phyloP scores from a whole-genome alignment of 2,797 vertebrate genomes.

The Emys orbicularis region DNA sequence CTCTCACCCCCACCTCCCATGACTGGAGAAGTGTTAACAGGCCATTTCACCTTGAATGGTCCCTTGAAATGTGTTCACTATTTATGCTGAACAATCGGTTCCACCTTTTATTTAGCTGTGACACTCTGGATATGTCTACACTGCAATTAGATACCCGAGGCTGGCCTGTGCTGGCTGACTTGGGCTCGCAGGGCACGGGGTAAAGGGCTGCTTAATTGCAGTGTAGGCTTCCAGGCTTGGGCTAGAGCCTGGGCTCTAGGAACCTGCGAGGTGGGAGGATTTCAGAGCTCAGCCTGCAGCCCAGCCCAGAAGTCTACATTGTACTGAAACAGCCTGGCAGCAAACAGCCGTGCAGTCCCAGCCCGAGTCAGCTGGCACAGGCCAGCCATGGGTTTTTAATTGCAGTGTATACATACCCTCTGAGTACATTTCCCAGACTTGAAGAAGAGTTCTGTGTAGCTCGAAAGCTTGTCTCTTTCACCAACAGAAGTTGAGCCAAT shows the following conservation, averaged over 20 bases:
- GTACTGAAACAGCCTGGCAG: too few relatives aligned
- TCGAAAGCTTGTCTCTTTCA: background rate
- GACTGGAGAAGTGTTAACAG: too few relatives aligned
- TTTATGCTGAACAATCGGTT: too few relatives aligned
- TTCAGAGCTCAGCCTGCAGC: background rate
- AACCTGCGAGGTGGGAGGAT: background rate
- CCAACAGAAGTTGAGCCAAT: background rate
- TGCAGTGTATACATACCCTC: background rate
- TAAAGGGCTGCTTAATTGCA: background rate
- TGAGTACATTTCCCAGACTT: background rate
- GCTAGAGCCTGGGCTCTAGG: background rate
- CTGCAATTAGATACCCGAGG: background rate
- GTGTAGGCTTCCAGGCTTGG: background rate
- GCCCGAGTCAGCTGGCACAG: background rate
- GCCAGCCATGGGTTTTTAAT: background rate
- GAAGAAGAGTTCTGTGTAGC: background rate
- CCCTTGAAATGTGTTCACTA: too few relatives aligned
- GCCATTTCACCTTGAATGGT: too few relatives aligned
- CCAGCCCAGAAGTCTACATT: background rate
- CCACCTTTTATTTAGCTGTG: too few relatives aligned
- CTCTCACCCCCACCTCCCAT: too few relatives aligned
- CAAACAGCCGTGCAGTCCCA: background rate
- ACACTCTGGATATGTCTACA: background rate
- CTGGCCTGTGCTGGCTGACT: background rate
- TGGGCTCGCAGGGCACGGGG: background rate